Percentiles rank a stretch among this genome's conserved stretches.
These are phyloP conservation scores for Ambastaia sidthimunki DNA, from an alignment of 2,797 vertebrate species.

Conservation along the genomic window DNA sequence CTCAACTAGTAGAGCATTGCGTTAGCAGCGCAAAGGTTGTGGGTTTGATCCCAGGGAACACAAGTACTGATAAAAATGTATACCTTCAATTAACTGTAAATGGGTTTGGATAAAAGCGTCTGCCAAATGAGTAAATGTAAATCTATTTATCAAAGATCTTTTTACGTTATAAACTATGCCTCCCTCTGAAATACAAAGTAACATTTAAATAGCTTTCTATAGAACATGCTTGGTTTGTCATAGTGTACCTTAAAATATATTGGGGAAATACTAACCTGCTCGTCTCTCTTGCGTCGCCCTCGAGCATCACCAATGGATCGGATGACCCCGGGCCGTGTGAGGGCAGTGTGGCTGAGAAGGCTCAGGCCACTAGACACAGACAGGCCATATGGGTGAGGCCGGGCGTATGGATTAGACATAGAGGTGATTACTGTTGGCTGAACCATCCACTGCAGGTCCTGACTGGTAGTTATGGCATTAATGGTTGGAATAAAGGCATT, in stretches of 20 bases:
- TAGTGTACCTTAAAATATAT: background rate
- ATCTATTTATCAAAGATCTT: background rate
- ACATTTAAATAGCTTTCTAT: background rate
- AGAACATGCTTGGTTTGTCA: background rate
- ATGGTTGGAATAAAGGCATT: slow-evolving; percentile 99
- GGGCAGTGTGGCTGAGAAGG: slow-evolving; percentile 85
- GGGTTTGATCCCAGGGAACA: too few species aligned
- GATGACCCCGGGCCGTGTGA: slow-evolving; percentile 94
- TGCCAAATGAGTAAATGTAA: too few species aligned
- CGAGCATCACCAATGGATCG: slow-evolving; percentile 94
- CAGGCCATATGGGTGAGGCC: slow-evolving; percentile 91
- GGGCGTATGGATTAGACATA: slow-evolving; percentile 96
- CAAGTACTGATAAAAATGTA: too few species aligned
- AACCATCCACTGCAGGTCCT: slow-evolving; percentile 99
- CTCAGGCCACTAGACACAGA: slow-evolving; percentile 86
- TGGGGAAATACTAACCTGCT: slow-evolving; percentile 89
- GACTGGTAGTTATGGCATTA: slow-evolving; percentile 99
- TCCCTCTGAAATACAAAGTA: background rate
- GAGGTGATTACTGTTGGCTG: slow-evolving; percentile 99
- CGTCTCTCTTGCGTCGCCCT: slow-evolving; percentile 91
- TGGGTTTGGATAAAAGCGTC: too few species aligned
- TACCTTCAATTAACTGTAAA: too few species aligned
- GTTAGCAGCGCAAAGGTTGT: too few species aligned
- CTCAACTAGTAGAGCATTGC: too few species aligned
- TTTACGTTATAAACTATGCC: background rate